Base-by-base conservation (phyloP, 2,113 vertebrate species). In the Anarrhichthys ocellatus region DNA sequence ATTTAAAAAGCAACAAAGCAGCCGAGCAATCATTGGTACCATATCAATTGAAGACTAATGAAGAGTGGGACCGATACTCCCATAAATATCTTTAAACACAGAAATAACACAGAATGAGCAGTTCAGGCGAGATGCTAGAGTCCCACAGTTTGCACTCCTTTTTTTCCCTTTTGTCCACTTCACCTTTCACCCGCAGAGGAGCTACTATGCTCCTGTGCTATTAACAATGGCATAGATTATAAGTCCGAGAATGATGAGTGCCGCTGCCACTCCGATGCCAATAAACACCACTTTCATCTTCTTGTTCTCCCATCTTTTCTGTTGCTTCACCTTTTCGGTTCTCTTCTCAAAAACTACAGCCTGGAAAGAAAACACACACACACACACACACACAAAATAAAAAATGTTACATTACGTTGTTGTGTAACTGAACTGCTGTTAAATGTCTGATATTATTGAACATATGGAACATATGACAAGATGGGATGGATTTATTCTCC, bases 321-420 rank as follows among this genome's bases (percentile, higher is more conserved):
- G 77, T n/a, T 92, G 87, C 85, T 93, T 95, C 84, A 96, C 87
- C 70, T 93, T 76, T 1, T 15, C 22, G 27, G 92, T 1, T 0
- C 79, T 95, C 89, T 94, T 96, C 67, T 90, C 78, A 77, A 96
- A 96, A 0, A 32, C 32, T 32, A 32, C 32, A 32, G 32, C 32
- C 95, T 96, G 90, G 5, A 18, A 36, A 62, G 72, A 68, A 82
- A 56, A 69, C 70, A 86, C 72, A 72, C 11, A 75, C 6, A 59
- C 11, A 75, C 6, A 59, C 6, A 50, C 11, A 74, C 5, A 56
- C 2, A 50, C 11, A 58, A 15, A 50, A 59, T 0, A 65, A 17
- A 63, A n/a, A 0, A 29, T 4, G 46, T 84, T 66, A 58, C 2
- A 48, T 66, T 17, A 15, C 11, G 2, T 6, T 63, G 44, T 2